Percentiles rank a stretch among this genome's conserved stretches.
Conservation (phyloP, 2,113 vertebrate species). For the Tonatia bakeri region DNA sequence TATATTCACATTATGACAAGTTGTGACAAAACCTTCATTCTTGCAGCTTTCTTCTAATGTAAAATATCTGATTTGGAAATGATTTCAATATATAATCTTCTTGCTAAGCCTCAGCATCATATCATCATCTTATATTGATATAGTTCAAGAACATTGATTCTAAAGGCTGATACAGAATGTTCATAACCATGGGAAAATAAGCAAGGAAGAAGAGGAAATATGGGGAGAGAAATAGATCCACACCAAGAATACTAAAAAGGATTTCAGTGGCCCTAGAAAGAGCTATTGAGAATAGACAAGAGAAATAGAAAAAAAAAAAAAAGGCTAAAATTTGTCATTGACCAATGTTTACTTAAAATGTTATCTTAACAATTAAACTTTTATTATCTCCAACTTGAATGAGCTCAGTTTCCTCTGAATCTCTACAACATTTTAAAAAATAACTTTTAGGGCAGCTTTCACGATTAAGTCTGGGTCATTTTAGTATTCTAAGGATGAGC, state of each 20-base stretch:
- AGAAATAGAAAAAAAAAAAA: not conserved
- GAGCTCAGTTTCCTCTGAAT: not conserved
- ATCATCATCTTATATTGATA: constrained; percentile 57
- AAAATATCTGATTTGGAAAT: constrained; percentile 68
- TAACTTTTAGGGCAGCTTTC: not conserved
- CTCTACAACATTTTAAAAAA: not conserved
- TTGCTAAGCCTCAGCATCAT: constrained; percentile 68
- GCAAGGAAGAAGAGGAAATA: constrained; percentile 59
- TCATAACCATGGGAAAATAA: constrained; percentile 59
- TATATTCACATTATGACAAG: constrained; percentile 56
- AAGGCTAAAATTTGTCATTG: not conserved
- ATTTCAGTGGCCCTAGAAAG: not conserved
- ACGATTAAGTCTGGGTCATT: not conserved
- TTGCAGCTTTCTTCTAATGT: constrained; percentile 51
- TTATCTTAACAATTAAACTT: not conserved
- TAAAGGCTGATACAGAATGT: constrained; percentile 66
- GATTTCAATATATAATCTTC: constrained; percentile 75
- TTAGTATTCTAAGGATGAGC: not conserved
- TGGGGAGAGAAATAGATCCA: constrained; percentile 27
- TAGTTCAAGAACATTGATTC: constrained; percentile 65
- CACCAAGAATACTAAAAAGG: constrained; percentile 16
- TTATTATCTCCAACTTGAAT: not conserved
- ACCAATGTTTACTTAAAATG: not conserved
- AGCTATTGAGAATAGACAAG: not conserved
- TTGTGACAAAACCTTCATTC: constrained; percentile 69